Base-by-base conservation (phyloP, 2,888 invertebrate genomes). In the Archips xylosteana region DNA sequence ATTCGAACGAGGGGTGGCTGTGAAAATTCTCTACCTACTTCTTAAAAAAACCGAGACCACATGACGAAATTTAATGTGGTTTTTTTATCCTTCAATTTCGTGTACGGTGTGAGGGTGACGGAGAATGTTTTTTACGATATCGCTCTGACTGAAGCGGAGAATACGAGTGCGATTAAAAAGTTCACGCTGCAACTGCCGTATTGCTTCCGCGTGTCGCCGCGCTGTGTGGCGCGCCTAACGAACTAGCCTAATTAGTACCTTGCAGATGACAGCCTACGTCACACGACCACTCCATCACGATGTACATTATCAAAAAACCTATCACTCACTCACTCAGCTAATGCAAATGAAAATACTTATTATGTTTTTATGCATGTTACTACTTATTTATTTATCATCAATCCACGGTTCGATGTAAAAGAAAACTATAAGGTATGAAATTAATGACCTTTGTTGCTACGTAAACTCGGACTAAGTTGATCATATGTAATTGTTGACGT, bases 1-100 rank as follows among this genome's bases (percentile, higher is more conserved):
- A 92, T 92, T 89, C 87, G 82, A 80, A 80, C 82, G 87, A 89
- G 88, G 91, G 92, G 90, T 91, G 88, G 88, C 90, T 89, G 90
- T 91, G 92, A 91, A 91, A 91, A 91, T 90, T 88, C 89, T 91
- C 88, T 88, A 87, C 84, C 88, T 88, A 87, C 84, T 78, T 82
- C 81, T 84, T 86, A 85, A 89, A 93, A 93, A 92, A 92, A 89
- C 76, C 87, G 82, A 87, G 87, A 89, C 89, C 92, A 91, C 83
- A 89, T 91, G 89, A 89, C 86, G 82, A 84, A 83, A 78, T 82
- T 79, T 81, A 83, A 81, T 78, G 78, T 79, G 73, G 77, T 81
- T 73, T 81, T 23, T 39, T 82, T 83, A 82, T 89, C 88, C 86
- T 86, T 89, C 83, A 84, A 85, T 80, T 79, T 79, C 72, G 70